Percentiles rank a stretch among this genome's conserved stretches.
phyloP scores from a whole-genome alignment of 2,113 vertebrate species.

The Callionymus lyra region DNA sequence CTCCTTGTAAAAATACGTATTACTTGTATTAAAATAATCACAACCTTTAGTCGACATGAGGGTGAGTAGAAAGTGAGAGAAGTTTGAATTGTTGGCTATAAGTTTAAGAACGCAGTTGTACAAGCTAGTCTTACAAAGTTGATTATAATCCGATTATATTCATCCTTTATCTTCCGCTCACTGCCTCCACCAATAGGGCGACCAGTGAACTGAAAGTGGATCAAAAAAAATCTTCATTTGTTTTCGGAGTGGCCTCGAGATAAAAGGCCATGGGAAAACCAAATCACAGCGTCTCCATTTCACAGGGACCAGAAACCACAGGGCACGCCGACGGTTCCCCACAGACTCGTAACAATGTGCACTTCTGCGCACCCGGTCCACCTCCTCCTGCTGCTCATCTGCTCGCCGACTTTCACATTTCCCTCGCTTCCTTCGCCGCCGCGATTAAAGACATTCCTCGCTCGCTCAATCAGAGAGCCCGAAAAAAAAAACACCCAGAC shows the following conservation, averaged over 20 bases:
- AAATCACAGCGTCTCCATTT: conserved; percentile 59
- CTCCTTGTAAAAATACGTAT: too few relatives aligned
- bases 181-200: background rate
- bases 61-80: too few relatives aligned
- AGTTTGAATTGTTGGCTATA: too few relatives aligned
- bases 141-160: conserved; percentile 32
- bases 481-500: conserved; percentile 60
- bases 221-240: conserved; percentile 48
- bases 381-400: conserved; percentile 44
- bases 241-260: conserved; percentile 46
- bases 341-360: conserved; percentile 63
- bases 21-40: too few relatives aligned
- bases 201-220: conserved; percentile 33
- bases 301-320: conserved; percentile 58
- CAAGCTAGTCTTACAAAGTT: conserved; percentile 35
- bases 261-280: conserved; percentile 54
- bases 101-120: conserved; percentile 24
- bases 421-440: conserved; percentile 56
- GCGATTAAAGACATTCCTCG: conserved; percentile 67
- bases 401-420: conserved; percentile 52
- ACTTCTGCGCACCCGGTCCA: conserved; percentile 23
- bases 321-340: conserved; percentile 56
- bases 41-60: too few relatives aligned
- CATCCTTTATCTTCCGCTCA: background rate
- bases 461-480: conserved; percentile 55